phyloP scores from a whole-genome alignment of 2,113 vertebrate species.

The Lepisosteus osseus region DNA sequence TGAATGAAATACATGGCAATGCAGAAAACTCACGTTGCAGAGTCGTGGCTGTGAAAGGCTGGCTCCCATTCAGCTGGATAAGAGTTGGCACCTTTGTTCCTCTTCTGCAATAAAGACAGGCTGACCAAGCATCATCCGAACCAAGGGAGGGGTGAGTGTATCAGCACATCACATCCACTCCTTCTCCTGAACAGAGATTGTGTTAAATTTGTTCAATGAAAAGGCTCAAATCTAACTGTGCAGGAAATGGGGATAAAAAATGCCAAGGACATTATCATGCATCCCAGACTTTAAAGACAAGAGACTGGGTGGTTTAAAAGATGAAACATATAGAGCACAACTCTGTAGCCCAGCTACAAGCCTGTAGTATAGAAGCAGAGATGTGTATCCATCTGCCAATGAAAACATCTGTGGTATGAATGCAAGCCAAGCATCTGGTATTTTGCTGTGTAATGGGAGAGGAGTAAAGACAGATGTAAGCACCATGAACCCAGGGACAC shows the following conservation, averaged over 20 bases:
- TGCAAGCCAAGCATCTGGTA: neutral
- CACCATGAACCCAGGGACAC: neutral
- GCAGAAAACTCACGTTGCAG: no score
- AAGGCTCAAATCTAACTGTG: neutral
- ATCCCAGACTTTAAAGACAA: no score
- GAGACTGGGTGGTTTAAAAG: no score
- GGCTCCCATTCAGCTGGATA: no score
- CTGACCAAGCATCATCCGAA: neutral
- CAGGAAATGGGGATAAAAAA: neutral
- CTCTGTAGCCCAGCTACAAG: neutral
- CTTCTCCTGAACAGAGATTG: neutral
- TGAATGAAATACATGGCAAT: no score
- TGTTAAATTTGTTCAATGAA: neutral
- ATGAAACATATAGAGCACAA: neutral
- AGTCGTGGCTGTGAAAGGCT: no score
- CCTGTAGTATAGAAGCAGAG: neutral
- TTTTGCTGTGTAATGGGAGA: slow-evolving; percentile 1
- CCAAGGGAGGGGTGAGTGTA: neutral
- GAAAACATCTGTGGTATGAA: neutral
- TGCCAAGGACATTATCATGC: neutral
- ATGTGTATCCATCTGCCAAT: neutral
- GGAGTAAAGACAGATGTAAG: neutral
- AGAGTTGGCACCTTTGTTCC: no score
- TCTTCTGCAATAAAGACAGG: no score
- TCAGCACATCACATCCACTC: neutral